Percentiles rank a stretch among this genome's conserved stretches.
Evolutionary conservation across 2,113 vertebrate genomes (phyloP).

Genomic region (Spea bombifrons): DNA sequence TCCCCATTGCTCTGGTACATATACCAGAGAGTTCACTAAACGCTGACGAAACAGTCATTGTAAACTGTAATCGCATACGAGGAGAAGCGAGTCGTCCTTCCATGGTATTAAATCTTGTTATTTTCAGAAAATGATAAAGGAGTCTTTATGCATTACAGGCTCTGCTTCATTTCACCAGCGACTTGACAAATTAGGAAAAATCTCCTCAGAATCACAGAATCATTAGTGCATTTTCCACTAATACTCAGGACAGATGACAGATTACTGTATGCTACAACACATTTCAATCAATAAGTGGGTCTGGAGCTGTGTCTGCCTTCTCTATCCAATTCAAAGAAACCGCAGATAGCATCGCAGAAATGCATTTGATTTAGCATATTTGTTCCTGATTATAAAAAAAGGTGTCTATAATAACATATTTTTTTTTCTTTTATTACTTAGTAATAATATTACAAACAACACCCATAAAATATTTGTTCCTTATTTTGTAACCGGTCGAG

Average conservation of each 20-base stretch:
- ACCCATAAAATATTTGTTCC: no score
- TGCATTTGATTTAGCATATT: no score
- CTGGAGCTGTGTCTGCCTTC: not conserved
- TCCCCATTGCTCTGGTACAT: no score
- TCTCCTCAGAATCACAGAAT: slow-evolving; percentile 4
- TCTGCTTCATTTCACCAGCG: slow-evolving; percentile 13
- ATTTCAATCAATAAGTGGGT: slow-evolving; percentile 30
- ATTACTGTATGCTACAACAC: slow-evolving; percentile 27
- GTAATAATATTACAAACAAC: no score
- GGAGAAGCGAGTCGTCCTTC: not conserved
- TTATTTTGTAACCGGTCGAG: no score
- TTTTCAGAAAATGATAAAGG: not conserved
- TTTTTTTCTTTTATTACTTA: no score
- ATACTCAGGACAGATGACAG: slow-evolving; percentile 11
- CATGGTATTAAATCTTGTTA: not conserved
- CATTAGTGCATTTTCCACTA: slow-evolving; percentile 28
- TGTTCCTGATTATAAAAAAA: no score
- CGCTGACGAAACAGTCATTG: not conserved
- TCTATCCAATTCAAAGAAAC: not conserved
- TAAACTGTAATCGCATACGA: not conserved
- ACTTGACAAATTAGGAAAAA: slow-evolving; percentile 29
- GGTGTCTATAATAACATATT: no score
- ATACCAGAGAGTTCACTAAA: no score
- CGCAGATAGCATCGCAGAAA: no score
- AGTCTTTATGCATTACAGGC: not conserved